phyloP scores from a whole-genome alignment of 2,888 invertebrate species.

The Parelbella ahira region DNA sequence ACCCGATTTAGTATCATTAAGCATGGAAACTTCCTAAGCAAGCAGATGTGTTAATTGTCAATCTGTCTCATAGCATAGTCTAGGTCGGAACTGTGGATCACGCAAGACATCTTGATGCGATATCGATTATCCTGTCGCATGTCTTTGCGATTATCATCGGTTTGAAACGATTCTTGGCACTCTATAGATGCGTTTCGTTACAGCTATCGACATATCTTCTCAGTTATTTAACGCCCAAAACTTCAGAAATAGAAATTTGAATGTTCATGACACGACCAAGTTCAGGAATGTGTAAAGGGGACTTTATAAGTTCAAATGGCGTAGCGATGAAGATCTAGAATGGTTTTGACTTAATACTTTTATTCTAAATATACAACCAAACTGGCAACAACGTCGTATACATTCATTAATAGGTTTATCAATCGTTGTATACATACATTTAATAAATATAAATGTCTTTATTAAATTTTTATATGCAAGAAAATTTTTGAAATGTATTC shows the following conservation, averaged over 20 bases:
- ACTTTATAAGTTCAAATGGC: not conserved
- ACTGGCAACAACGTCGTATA: no score
- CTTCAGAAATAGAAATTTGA: slow-evolving; percentile 9
- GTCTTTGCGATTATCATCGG: slow-evolving; percentile 7
- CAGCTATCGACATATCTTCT: slow-evolving; percentile 10
- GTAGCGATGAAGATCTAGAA: not conserved
- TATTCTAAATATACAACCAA: no score
- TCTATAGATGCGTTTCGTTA: slow-evolving; percentile 6
- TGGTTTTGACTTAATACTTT: no score
- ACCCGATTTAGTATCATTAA: no score
- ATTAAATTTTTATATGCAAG: no score
- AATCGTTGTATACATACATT: no score
- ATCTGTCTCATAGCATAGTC: slow-evolving; percentile 4
- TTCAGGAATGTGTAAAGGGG: not conserved
- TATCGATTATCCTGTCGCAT: slow-evolving; percentile 15
- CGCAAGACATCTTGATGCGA: slow-evolving; percentile 8
- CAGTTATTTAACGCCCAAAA: slow-evolving; percentile 3
- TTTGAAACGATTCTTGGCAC: slow-evolving; percentile 11
- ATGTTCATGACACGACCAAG: not conserved
- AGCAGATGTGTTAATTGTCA: no score
- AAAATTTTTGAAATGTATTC: no score
- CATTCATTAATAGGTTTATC: no score
- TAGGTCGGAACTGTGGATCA: not conserved
- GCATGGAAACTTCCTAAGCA: no score
- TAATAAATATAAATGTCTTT: no score